Evolutionary conservation across 2,797 vertebrate species (phyloP), one percentile per base, ranked within the genome.

Genomic region (Lithobates pipiens): DNA sequence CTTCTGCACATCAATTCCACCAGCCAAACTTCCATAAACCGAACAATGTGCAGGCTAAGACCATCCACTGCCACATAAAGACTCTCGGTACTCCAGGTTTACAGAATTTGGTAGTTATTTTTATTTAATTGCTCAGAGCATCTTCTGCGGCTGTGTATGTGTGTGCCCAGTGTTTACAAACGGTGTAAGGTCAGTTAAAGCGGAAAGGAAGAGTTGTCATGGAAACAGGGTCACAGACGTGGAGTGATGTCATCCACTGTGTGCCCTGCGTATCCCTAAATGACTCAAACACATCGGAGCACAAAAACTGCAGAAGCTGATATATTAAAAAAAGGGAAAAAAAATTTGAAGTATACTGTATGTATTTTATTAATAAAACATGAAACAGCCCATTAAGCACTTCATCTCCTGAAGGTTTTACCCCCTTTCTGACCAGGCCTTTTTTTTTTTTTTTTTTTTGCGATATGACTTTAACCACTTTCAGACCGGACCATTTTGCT

Each of bases 181-280:
- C 42, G 39, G 69, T 67, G 34, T 80, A 67, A 85, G 67, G 68
- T 82, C 54, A 72, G n/a, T 63, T 23, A 73, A 54, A 23, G 54
- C 67, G 57, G 80, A 82, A 74, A n/a, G 54, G 23, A 77, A 67
- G 6, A 18, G 80, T 86, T 50, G 44, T 68, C 85, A 86, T 86
- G 67, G 85, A 77, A 86, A 86, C 85, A 77, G 75, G 85, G 85
- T 86, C 74, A 86, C 23, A 23, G 25, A 50, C 42, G 10, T 50
- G 29, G 21, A 11, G 27, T 74, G 68, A 77, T 78, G 73, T 34
- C 68, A 65, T 73, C 44, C 27, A 34, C 10, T 39, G 15, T 25
- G 39, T 80, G 78, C 67, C 65, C 71, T 70, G 50, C 63, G 50
- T 86, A 82, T 82, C 80, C 79, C 68, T 73, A 77, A 65, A 61